These are phyloP conservation scores for Bombus ignitus DNA, from an alignment of 1,140 invertebrate genomes.

Conservation along the genomic window DNA sequence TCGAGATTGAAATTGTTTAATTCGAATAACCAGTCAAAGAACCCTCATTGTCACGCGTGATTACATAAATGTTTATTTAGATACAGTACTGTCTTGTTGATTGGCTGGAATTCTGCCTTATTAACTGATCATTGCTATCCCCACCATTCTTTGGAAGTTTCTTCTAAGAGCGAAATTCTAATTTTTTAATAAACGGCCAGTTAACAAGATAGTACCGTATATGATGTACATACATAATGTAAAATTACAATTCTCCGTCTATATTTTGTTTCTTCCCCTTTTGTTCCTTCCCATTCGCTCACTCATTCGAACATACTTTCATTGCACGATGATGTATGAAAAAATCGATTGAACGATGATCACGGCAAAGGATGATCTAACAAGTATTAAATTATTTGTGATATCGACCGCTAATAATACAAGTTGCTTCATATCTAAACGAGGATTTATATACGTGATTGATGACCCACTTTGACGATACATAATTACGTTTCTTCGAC, in stretches of 20 bases:
- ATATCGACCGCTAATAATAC: conserved; percentile 18
- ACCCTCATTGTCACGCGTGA: not conserved
- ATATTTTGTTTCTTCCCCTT: not conserved
- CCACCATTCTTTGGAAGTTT: not conserved
- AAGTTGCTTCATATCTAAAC: not conserved
- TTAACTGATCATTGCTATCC: not conserved
- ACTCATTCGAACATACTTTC: conserved; percentile 2
- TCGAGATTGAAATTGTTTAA: not conserved
- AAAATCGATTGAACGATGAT: conserved; percentile 16
- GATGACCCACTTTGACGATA: not conserved
- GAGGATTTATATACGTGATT: not conserved
- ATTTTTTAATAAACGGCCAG: not conserved
- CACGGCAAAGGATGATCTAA: conserved; percentile 38
- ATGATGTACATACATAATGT: not conserved
- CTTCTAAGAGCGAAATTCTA: not conserved
- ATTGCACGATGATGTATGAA: conserved; percentile 16
- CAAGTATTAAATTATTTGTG: conserved; percentile 38
- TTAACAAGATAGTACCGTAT: not conserved
- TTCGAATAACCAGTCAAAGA: not conserved
- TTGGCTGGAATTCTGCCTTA: not conserved
- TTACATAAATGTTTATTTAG: not conserved
- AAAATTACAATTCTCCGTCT: not conserved
- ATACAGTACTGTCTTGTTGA: not conserved
- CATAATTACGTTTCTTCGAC: conserved; percentile 42
- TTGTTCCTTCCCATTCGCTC: not conserved